Conservation (phyloP, 2,797 vertebrate genomes). For the Xyrichtys novacula region DNA sequence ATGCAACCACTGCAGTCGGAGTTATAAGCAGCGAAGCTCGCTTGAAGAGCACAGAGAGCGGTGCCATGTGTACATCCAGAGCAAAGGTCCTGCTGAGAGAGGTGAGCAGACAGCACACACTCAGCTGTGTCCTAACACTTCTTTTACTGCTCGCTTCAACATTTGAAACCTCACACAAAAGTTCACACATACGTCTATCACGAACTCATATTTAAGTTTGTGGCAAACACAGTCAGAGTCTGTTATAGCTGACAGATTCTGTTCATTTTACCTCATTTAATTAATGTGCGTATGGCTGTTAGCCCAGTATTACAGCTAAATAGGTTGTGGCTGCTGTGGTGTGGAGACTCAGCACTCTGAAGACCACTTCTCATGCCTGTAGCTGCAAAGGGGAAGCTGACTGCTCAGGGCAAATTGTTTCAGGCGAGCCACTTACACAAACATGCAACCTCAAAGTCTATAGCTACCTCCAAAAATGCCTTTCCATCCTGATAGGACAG, state of each 20-base stretch:
- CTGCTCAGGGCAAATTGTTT: slow-evolving; percentile 67
- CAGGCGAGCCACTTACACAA: slow-evolving; percentile 12
- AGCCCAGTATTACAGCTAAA: slow-evolving; percentile 60
- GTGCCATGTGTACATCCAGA: slow-evolving; percentile 93
- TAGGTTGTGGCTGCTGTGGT: slow-evolving; percentile 72
- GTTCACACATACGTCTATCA: slow-evolving; percentile 32
- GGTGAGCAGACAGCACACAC: slow-evolving; percentile 70
- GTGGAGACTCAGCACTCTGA: slow-evolving; percentile 40
- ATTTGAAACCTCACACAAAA: not conserved
- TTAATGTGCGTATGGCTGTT: slow-evolving; percentile 46
- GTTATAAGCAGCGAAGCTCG: slow-evolving; percentile 88
- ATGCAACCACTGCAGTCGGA: slow-evolving; percentile 83
- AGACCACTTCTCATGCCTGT: slow-evolving; percentile 40
- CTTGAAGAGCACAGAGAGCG: slow-evolving; percentile 94
- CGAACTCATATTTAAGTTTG: not conserved
- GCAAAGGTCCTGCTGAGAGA: slow-evolving; percentile 78
- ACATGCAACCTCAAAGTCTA: slow-evolving; percentile 10
- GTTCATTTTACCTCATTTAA: slow-evolving; percentile 56
- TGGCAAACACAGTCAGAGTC: slow-evolving; percentile 11
- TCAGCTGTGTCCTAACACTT: not conserved
- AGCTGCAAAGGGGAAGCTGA: slow-evolving; percentile 51
- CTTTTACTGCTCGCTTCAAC: slow-evolving; percentile 1
- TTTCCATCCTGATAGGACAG: slow-evolving; percentile 45
- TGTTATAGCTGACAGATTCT: slow-evolving; percentile 28
- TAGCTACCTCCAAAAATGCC: slow-evolving; percentile 19